Evolutionary conservation across 2,888 invertebrate species (phyloP), one percentile per base, ranked within the genome.

Genomic region (Disparrhopalites patrizii): DNA sequence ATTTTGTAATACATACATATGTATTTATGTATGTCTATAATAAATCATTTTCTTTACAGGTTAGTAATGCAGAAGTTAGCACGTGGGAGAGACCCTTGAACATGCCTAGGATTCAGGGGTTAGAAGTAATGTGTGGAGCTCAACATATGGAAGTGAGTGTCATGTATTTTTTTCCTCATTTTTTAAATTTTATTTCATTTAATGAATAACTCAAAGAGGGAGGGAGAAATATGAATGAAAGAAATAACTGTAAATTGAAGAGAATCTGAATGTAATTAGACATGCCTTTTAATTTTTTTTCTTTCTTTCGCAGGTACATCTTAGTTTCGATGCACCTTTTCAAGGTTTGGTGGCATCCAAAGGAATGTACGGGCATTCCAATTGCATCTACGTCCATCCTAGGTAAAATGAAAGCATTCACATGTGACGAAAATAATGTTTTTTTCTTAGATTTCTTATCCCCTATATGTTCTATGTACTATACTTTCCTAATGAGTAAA

Each of bases 331-430:
- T 70, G 90, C 90, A 77, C 92, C 93, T 36, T 94, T 94, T 81
- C 91, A 93, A 78, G 94, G 93, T 67, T 91, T 93, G 78, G 93
- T 93, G 28, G 92, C 92, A 73, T 92, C 92, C 65, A 93, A 93
- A 71, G 78, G 78, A 18, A 77, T 77, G 70, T 77, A 76, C 65
- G 77, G 77, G 15, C 76, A 76, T 30, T 73, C 68, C 15, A 83
- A 91, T 60, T 93, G 93, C 79, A 89, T 93, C 63, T 93, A 94
- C 82, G 92, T 94, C 74, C 74, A 76, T 28, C 76, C 78, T 5
- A 75, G 78, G 73, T 77, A 77, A 20, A 71, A 23, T 20, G n/a
- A n/a, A n/a, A n/a, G n/a, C n/a, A n/a, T n/a, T n/a, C n/a, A n/a
- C 8, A 10, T 28, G n/a, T n/a, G n/a, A n/a, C n/a, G n/a, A n/a